A percentile compares a stretch with the other conserved stretches of the same genome.
phyloP scores from a whole-genome alignment of 2,797 vertebrate genomes.

The Hyperoplus immaculatus region DNA sequence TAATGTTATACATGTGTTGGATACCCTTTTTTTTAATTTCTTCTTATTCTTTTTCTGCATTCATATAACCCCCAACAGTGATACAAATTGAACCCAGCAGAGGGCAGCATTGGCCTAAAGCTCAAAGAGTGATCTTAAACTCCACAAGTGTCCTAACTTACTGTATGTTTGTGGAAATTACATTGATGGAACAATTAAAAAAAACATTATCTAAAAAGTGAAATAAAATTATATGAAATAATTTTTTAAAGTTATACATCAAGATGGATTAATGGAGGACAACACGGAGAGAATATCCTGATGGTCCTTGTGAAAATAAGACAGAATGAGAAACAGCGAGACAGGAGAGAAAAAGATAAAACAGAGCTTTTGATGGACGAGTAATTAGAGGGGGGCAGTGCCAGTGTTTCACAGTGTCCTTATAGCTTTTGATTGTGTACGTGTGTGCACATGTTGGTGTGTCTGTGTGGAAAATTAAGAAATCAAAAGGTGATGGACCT shows the following conservation, averaged over 20 bases:
- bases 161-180: slow-evolving; percentile 1
- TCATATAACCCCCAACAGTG: no score
- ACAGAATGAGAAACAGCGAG: not conserved
- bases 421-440: slow-evolving; percentile 7
- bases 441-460: slow-evolving; percentile 3
- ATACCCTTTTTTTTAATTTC: no score
- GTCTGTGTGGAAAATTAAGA: slow-evolving; percentile 27
- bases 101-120: slow-evolving; percentile 49
- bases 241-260: not conserved
- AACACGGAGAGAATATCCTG: no score
- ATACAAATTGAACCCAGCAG: slow-evolving; percentile 48
- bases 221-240: not conserved
- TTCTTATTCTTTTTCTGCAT: no score
- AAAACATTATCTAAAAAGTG: not conserved
- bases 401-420: slow-evolving; percentile 31
- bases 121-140: not conserved
- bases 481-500: slow-evolving; percentile 39
- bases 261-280: not conserved
- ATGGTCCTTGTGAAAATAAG: slow-evolving; percentile 5
- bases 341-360: slow-evolving; percentile 6
- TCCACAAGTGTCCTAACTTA: slow-evolving; percentile 9
- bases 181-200: not conserved
- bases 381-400: not conserved
- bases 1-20: no score
- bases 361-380: slow-evolving; percentile 8